These are phyloP conservation scores for Fragum whitleyi DNA, from an alignment of 2,888 invertebrate species.

Conservation along the genomic window DNA sequence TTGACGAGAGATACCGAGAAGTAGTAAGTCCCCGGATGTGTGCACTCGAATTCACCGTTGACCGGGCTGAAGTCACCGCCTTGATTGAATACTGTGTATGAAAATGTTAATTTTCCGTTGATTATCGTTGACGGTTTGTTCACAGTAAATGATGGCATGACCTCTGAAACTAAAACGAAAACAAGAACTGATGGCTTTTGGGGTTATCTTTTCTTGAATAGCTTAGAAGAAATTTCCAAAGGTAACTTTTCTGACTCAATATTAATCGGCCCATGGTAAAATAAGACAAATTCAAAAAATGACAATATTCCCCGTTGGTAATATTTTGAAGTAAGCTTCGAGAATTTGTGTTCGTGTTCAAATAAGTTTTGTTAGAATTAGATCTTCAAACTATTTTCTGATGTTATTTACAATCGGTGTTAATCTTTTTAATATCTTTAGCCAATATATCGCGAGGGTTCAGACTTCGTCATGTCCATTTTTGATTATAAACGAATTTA, in stretches of 20 bases:
- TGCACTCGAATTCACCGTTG: slow-evolving; percentile 19
- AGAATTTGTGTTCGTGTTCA: no score
- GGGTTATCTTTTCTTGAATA: background rate
- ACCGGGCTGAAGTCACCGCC: background rate
- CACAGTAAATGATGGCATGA: slow-evolving; percentile 17
- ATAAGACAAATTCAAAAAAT: background rate
- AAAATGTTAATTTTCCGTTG: slow-evolving; percentile 17
- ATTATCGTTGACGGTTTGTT: slow-evolving; percentile 13
- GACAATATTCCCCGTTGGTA: no score
- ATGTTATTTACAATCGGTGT: no score
- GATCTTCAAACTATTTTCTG: no score
- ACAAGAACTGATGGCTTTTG: background rate
- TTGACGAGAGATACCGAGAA: slow-evolving; percentile 32
- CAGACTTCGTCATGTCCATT: no score
- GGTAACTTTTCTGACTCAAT: background rate
- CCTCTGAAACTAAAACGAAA: background rate
- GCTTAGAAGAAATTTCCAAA: background rate
- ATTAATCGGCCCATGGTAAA: background rate
- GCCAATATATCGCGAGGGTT: no score
- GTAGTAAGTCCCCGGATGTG: slow-evolving; percentile 27
- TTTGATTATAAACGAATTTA: no score
- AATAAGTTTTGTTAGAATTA: no score
- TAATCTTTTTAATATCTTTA: no score
- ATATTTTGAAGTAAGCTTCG: no score
- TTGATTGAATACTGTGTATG: slow-evolving; percentile 20